phyloP scores from a whole-genome alignment of 1,140 invertebrate genomes.

The Aleiodes sp. region DNA sequence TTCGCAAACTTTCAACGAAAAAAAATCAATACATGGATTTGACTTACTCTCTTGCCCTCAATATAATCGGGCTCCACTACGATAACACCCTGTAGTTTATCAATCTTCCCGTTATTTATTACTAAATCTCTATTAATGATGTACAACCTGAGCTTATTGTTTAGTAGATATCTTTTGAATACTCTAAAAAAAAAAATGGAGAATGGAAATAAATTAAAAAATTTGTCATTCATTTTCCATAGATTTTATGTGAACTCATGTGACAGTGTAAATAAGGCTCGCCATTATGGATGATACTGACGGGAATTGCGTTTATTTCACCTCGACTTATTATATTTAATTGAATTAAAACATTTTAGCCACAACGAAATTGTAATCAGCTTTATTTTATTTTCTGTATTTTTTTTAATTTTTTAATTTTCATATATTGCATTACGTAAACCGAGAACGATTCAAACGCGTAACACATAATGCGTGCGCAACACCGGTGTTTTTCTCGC shows the following conservation, averaged over 20 bases:
- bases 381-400: no score
- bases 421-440: no score
- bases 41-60: slow-evolving; percentile 73
- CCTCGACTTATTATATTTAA: no score
- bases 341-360: no score
- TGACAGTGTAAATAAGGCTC: neutral
- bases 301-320: no score
- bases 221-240: neutral
- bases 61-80: slow-evolving; percentile 81
- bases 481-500: no score
- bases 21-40: neutral
- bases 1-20: neutral
- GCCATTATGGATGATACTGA: neutral
- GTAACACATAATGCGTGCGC: no score
- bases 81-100: slow-evolving; percentile 82
- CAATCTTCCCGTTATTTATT: slow-evolving; percentile 75
- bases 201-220: neutral
- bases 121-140: slow-evolving; percentile 81
- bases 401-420: no score
- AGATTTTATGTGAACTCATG: no score
- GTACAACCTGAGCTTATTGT: slow-evolving; percentile 84
- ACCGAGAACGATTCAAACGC: no score
- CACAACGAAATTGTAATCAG: no score
- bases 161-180: slow-evolving; percentile 81
- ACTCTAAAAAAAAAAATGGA: slow-evolving; percentile 46